Conservation (phyloP, 2,113 vertebrate species). For the Brachyhypopomus gauderio region DNA sequence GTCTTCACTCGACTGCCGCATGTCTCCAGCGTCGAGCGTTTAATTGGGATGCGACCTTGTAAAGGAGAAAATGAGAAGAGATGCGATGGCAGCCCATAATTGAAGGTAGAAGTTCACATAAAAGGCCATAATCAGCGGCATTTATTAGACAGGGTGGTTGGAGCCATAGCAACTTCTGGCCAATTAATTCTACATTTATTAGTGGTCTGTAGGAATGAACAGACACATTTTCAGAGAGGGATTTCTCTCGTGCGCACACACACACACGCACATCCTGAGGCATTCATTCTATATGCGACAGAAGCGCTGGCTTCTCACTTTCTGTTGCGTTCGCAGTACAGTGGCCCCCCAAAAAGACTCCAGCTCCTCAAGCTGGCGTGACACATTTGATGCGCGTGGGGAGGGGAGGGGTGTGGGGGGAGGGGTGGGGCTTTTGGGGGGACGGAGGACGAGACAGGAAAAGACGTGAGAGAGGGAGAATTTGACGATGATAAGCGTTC, state of each 20-base stretch:
- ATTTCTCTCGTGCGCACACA: too few species aligned
- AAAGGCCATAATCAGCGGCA: too few species aligned
- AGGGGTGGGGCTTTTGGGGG: conserved; percentile 33
- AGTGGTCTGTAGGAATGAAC: not conserved
- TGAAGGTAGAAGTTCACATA: too few species aligned
- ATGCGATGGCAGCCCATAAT: not conserved
- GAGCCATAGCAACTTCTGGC: not conserved
- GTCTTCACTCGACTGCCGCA: too few species aligned
- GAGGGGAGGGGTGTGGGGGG: conserved; percentile 57
- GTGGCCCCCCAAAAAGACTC: not conserved
- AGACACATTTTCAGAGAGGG: too few species aligned
- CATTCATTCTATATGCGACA: not conserved
- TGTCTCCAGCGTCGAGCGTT: not conserved
- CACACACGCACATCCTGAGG: too few species aligned
- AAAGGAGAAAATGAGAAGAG: not conserved
- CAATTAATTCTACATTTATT: too few species aligned
- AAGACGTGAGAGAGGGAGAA: conserved; percentile 42
- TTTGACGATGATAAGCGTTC: conserved; percentile 55
- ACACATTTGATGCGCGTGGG: conserved; percentile 56
- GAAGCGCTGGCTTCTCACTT: not conserved
- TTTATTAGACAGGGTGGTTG: not conserved
- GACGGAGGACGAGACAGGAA: conserved; percentile 23
- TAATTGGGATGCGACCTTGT: not conserved
- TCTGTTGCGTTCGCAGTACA: not conserved
- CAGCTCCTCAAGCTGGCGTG: conserved; percentile 50